A percentile compares a stretch with the other conserved stretches of the same genome.
Evolutionary conservation across 2,797 vertebrate species (phyloP).

Genomic region (Lepilemur septentrionalis): DNA sequence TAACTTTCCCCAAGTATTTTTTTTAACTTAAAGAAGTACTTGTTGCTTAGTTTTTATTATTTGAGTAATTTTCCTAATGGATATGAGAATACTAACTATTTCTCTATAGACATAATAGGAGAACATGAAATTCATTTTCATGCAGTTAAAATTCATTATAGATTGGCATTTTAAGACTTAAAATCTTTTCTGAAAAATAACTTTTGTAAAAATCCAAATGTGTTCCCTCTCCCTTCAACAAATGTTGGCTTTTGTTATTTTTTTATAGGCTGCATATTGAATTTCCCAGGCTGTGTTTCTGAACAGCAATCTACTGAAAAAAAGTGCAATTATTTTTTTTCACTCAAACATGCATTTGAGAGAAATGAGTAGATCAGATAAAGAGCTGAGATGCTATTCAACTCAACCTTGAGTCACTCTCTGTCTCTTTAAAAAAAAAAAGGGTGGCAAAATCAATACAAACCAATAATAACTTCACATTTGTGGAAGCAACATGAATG

Average conservation of each 20-base stretch:
- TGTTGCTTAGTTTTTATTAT: constrained; percentile 35
- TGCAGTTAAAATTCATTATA: constrained; percentile 67
- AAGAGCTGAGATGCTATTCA: constrained; percentile 88
- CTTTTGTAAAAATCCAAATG: constrained; percentile 71
- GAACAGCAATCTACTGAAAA: constrained; percentile 85
- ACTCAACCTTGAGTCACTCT: constrained; percentile 88
- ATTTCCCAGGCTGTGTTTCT: constrained; percentile 86
- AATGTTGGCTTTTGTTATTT: constrained; percentile 77
- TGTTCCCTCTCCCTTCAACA: constrained; percentile 56
- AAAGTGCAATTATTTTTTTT: constrained; percentile 86
- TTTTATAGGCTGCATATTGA: constrained; percentile 84
- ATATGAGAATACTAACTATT: constrained; percentile 50
- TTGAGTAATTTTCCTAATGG: constrained; percentile 35
- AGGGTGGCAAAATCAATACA: constrained; percentile 91
- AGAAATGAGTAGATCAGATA: constrained; percentile 90
- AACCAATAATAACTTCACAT: constrained; percentile 94
- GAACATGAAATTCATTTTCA: constrained; percentile 58
- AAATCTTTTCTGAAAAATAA: constrained; percentile 74
- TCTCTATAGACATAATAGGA: constrained; percentile 30
- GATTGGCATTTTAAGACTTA: constrained; percentile 69
- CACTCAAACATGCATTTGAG: constrained; percentile 88
- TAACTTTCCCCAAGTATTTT: constrained; percentile 35
- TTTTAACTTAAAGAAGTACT: constrained; percentile 32
- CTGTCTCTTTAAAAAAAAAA: constrained; percentile 87
- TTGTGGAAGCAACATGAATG: constrained; percentile 92